Evolutionary conservation across 2,113 vertebrate species (phyloP).

Genomic region (Nannospalax galili): DNA sequence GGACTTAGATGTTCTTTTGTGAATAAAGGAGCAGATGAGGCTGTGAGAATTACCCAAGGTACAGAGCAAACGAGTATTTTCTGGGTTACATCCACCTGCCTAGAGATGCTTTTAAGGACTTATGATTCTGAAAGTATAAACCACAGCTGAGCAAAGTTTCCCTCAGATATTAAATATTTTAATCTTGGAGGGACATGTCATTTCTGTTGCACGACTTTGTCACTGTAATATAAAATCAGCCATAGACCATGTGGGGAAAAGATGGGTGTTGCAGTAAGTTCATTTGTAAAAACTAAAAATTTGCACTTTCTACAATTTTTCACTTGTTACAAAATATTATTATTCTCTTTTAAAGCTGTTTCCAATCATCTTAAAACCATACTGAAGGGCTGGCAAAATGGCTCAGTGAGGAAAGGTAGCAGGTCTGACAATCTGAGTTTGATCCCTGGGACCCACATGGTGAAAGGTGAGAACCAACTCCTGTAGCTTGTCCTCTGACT

Average conservation of each 20-base stretch:
- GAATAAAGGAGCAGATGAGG: not conserved
- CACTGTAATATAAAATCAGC: not conserved
- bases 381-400: too few species aligned
- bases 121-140: not conserved
- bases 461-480: too few species aligned
- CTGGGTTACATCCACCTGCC: not conserved
- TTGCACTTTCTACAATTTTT: constrained; percentile 26
- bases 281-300: not conserved
- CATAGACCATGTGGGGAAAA: not conserved
- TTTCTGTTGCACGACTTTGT: not conserved
- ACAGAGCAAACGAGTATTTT: not conserved
- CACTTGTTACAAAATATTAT: not conserved
- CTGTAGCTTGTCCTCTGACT: too few species aligned
- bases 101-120: not conserved
- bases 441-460: too few species aligned
- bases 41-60: not conserved
- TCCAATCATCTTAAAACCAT: not conserved
- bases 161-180: not conserved
- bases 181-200: not conserved
- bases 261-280: not conserved
- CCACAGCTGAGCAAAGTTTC: not conserved
- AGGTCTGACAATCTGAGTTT: too few species aligned
- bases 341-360: not conserved
- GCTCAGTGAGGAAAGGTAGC: too few species aligned
- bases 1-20: not conserved